Base-by-base conservation (phyloP, 2,888 invertebrate genomes). In the Nomada fucata region DNA sequence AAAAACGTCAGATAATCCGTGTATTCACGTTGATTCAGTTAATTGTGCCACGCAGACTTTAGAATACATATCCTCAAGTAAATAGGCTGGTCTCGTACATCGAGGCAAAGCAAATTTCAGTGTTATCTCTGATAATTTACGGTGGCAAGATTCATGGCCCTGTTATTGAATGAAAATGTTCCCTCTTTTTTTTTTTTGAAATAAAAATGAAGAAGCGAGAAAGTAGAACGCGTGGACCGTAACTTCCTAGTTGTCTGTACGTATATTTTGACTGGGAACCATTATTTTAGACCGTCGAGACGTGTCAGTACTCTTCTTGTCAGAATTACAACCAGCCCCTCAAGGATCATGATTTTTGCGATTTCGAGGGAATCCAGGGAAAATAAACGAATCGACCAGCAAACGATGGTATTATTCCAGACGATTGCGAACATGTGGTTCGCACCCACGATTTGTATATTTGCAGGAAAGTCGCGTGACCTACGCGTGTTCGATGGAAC, bases 321-420 rank as follows among this genome's bases (percentile, higher is more conserved):
- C 63, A 0, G n/a, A 20, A 9, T 63, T 68, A 20, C n/a, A 9
- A 5, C 42, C 20, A 15, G 29, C 23, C 15, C n/a, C 15, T 7
- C 18, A 29, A 26, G 50, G 50, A 42, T 20, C 23, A 20, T 18
- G 36, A 53, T 42, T 57, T 64, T 53, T 44, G 29, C 10, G n/a
- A 29, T 9, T 15, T 44, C 20, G 20, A 1, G 18, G 65, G 73
- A 77, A 23, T 77, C 76, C 72, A 18, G 44, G n/a, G 59, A 36
- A 52, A 60, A 75, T 55, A 69, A 79, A 68, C 78, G 75, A 75
- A 79, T 63, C 63, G 13, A 15, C 29, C 26, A 2, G 60, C 23
- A 36, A 73, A 72, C 61, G 77, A 63, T 70, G 13, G 26, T 77
- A 77, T 69, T 79, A 52, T 74, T 78, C 60, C 76, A 76, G 75